phyloP scores from a whole-genome alignment of 2,113 vertebrate genomes.

The Romanogobio albipinnatus region DNA sequence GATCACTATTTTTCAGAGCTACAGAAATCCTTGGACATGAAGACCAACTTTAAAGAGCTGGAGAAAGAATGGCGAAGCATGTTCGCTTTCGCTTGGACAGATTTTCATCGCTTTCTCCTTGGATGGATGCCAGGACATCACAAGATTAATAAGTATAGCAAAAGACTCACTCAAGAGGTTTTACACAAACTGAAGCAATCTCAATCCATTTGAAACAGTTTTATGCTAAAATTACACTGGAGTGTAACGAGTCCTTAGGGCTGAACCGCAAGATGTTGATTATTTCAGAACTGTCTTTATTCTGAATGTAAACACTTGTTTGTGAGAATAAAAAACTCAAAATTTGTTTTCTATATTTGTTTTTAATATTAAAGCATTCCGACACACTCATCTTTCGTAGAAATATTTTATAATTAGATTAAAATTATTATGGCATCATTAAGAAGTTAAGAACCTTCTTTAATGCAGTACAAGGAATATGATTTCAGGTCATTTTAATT shows the following conservation, averaged over 20 bases:
- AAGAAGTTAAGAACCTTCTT: background rate
- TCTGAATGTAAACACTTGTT: background rate
- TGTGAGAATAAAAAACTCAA: background rate
- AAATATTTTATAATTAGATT: background rate
- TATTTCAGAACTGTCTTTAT: background rate
- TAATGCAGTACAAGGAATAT: background rate
- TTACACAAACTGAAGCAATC: conserved; percentile 64
- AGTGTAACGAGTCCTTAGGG: background rate
- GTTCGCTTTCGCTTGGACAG: conserved; percentile 77
- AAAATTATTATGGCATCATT: background rate
- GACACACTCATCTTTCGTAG: background rate
- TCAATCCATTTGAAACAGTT: background rate
- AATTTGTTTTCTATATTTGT: background rate
- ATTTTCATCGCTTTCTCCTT: conserved; percentile 76
- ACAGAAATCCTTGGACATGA: conserved; percentile 51
- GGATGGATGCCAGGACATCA: conserved; percentile 79
- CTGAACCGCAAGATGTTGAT: background rate
- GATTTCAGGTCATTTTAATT: too few species aligned
- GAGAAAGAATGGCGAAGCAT: conserved; percentile 76
- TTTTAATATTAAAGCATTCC: background rate
- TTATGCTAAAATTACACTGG: conserved; percentile 59
- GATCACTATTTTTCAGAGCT: conserved; percentile 75
- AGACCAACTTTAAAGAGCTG: conserved; percentile 64
- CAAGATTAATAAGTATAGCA: conserved; percentile 76
- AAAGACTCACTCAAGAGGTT: conserved; percentile 70